Evolutionary conservation across 2,797 vertebrate species (phyloP), one percentile per base, ranked within the genome.

Genomic region (Cottoperca gobio): DNA sequence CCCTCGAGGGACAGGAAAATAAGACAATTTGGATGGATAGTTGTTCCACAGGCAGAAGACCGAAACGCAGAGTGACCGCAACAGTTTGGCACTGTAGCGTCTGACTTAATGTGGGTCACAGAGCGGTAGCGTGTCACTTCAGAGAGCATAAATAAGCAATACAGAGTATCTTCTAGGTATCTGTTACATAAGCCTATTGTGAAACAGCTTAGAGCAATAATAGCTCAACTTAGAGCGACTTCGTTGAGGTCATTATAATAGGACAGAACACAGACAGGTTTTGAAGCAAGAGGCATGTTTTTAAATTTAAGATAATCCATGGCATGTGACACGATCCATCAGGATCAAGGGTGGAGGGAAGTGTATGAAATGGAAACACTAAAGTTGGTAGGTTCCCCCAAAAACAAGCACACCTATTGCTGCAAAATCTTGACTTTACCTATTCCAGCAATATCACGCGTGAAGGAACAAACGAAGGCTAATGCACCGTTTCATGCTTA

Each of bases 71-170:
- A 49, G 62, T 62, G 82, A 81, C 84, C 73, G 14, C 85, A 88
- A 26, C 53, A 77, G 67, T 70, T 76, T 87, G 81, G 82, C 70
- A 79, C 59, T 39, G 65, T 11, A 33, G 33, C n/a, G 73, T 76
- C 63, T 76, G 73, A 83, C 73, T 86, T 67, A 55, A 86, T 87
- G 79, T 86, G 76, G 85, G 79, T 87, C 84, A 84, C 58, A 31
- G 65, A 85, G 79, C 28, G 16, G 78, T 68, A 73, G 78, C 35
- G 4, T 66, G 66, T 83, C 75, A 66, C 72, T 82, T 69, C 49
- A 33, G n/a, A 76, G 54, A 73, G 53, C 52, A 61, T 60, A 84
- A 79, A 87, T 67, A 79, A 78, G 60, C 49, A 72, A 62, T 43
- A 59, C 42, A 63, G 50, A 45, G 23, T 45, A 58, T 81, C 65